These are phyloP conservation scores for Danionella cerebrum DNA, from an alignment of 2,113 vertebrate species.

Conservation along the genomic window DNA sequence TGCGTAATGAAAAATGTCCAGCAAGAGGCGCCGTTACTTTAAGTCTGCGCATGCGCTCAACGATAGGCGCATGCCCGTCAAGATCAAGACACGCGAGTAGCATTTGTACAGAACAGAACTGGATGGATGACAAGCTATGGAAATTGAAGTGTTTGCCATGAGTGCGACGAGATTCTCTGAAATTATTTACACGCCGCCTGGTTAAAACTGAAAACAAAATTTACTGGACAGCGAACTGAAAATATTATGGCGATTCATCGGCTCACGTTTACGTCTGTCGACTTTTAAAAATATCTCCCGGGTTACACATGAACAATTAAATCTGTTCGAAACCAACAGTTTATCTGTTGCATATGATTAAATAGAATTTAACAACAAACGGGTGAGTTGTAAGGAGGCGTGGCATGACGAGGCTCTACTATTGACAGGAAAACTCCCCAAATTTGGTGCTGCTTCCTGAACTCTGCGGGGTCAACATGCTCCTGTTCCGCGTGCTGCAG, in stretches of 20 bases:
- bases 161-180: not conserved
- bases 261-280: not conserved
- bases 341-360: too few species aligned
- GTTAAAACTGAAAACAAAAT: not conserved
- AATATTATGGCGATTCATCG: not conserved
- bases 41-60: not conserved
- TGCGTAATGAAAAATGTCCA: not conserved
- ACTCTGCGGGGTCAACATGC: conserved; percentile 22
- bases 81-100: not conserved
- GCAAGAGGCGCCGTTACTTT: not conserved
- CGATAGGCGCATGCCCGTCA: not conserved
- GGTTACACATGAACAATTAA: not conserved
- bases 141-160: not conserved
- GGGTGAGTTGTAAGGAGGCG: not conserved
- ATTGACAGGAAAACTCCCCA: conserved; percentile 25
- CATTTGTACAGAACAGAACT: not conserved
- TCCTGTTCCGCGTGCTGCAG: conserved; percentile 40
- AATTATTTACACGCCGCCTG: not conserved
- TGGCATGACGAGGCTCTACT: conserved; percentile 3
- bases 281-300: not conserved
- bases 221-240: not conserved
- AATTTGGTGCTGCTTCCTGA: conserved; percentile 44
- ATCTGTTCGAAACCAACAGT: too few species aligned
- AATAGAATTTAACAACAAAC: too few species aligned
- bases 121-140: not conserved